Percentiles rank a stretch among this genome's conserved stretches.
Evolutionary conservation across 2,113 vertebrate genomes (phyloP).

Genomic region (Grallaria varia): DNA sequence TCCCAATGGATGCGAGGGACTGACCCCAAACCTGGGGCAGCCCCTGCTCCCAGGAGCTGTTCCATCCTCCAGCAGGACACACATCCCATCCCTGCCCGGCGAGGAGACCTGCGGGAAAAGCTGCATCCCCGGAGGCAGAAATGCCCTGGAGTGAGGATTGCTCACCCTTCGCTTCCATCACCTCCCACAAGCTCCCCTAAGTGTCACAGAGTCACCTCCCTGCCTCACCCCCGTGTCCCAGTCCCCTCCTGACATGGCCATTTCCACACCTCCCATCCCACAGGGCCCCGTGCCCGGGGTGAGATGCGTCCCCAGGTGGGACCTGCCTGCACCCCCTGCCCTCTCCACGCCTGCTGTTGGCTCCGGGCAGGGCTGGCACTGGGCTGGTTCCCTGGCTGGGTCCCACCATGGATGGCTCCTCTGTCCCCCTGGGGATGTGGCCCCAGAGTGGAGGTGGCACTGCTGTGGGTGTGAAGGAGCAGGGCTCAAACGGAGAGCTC

Average conservation of each 20-base stretch:
- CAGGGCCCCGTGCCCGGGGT: accelerated
- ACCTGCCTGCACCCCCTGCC: background rate
- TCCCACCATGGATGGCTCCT: accelerated
- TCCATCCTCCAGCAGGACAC: accelerated
- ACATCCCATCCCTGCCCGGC: accelerated
- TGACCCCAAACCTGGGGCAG: background rate
- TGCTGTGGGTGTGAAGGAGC: accelerated
- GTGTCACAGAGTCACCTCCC: accelerated
- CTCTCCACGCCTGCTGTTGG: background rate
- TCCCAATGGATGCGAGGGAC: accelerated
- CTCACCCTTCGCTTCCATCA: background rate
- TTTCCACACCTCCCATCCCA: background rate
- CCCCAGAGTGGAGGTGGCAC: background rate
- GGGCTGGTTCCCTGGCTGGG: accelerated
- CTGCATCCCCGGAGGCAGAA: background rate
- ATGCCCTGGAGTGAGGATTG: accelerated
- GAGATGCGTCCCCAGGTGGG: background rate
- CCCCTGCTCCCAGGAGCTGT: background rate
- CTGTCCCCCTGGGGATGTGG: background rate
- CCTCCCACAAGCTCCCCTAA: background rate
- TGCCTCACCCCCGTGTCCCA: background rate
- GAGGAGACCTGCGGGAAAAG: accelerated
- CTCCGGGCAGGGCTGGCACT: too few relatives aligned
- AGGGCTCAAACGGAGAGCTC: background rate
- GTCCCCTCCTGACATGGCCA: background rate